A percentile compares a stretch with the other conserved stretches of the same genome.
These are phyloP conservation scores for Rhopilema esculentum DNA, from an alignment of 30 jellyfish, hydroid and myxozoan genomes.

Conservation along the genomic window DNA sequence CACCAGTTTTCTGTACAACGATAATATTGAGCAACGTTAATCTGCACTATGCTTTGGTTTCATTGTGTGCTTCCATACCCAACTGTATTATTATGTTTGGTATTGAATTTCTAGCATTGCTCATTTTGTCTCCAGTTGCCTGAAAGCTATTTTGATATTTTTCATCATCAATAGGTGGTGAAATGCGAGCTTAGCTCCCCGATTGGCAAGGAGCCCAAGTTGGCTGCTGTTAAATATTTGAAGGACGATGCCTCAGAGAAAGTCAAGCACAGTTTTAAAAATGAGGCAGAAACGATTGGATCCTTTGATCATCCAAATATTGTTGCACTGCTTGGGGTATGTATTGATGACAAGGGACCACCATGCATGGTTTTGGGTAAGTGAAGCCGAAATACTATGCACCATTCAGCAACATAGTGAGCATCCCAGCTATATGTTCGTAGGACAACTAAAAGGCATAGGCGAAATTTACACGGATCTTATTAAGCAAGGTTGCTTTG, in stretches of 20 bases:
- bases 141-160: neutral
- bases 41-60: no score
- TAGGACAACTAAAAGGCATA: no score
- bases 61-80: no score
- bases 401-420: no score
- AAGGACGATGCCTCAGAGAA: slow-evolving; percentile 77
- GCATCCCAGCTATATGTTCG: no score
- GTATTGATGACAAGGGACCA: slow-evolving; percentile 80
- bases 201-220: neutral
- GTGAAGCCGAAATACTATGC: neutral
- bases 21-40: no score
- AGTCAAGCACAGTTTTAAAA: slow-evolving; percentile 59
- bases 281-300: slow-evolving; percentile 71
- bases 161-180: slow-evolving; percentile 18
- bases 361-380: slow-evolving; percentile 70
- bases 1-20: neutral
- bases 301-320: slow-evolving; percentile 74
- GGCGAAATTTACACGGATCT: no score
- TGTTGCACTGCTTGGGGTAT: slow-evolving; percentile 69
- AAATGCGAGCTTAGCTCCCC: slow-evolving; percentile 20
- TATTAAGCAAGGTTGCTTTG: no score
- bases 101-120: no score
- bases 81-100: no score
- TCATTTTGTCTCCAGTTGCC: neutral
- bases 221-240: slow-evolving; percentile 82